These are phyloP conservation scores for Kobus ellipsiprymnus DNA, from an alignment of 2,113 vertebrate genomes.

Conservation along the genomic window DNA sequence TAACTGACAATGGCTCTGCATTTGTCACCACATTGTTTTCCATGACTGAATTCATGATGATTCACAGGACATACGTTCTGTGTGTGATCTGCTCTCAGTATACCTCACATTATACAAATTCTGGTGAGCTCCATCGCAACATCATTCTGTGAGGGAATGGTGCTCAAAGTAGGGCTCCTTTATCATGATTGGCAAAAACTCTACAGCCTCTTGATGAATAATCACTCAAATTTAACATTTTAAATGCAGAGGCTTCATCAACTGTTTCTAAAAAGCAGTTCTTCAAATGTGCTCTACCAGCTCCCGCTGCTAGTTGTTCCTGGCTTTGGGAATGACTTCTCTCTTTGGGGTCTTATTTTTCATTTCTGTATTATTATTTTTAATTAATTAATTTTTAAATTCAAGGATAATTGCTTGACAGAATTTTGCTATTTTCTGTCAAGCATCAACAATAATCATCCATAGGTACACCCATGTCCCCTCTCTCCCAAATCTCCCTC, in stretches of 20 bases:
- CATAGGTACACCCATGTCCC: neutral
- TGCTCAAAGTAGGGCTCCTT: neutral
- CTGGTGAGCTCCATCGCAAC: neutral
- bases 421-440: neutral
- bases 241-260: neutral
- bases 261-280: neutral
- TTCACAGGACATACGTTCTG: neutral
- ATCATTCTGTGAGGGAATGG: neutral
- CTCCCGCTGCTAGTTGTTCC: neutral
- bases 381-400: neutral
- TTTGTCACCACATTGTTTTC: neutral
- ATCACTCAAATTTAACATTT: neutral
- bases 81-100: neutral
- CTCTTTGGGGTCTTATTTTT: neutral
- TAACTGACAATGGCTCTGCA: neutral
- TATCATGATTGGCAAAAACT: neutral
- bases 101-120: neutral
- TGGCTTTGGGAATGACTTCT: neutral
- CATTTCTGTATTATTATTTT: neutral
- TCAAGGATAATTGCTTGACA: neutral
- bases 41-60: neutral
- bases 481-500: neutral
- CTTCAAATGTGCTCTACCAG: neutral
- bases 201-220: neutral
- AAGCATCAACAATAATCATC: neutral